Evolutionary conservation across 2,113 vertebrate genomes (phyloP), one percentile per base, ranked within the genome.

Genomic region (Psilopsiagon aurifrons): DNA sequence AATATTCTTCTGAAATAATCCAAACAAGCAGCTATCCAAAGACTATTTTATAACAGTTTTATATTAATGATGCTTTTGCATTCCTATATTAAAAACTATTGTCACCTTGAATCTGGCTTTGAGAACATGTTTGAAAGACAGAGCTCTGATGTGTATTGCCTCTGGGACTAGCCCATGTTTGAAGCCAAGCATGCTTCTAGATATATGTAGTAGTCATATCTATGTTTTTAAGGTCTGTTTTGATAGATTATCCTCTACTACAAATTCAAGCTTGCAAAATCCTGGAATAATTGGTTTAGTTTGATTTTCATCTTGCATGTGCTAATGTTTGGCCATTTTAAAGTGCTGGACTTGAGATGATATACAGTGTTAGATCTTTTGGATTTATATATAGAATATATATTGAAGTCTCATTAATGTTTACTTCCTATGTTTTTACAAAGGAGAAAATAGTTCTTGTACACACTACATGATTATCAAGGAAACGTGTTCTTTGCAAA

Each of bases 91-190:
- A 71, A 24, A 35, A 80, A 35, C 19, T 60, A 2, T 23, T 69
- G 20, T 69, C 44, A 75, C 67, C 3, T 57, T 55, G 15, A 25
- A 47, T 78, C 25, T 91, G 64, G 12, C 29, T 57, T 41, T 88
- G n/a, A 63, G 19, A 47, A n/a, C 17, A 52, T 1, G 0, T 15
- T 29, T 24, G 44, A 70, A 77, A 67, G 10, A 17, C 0, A 1
- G 52, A 82, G 29, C 41, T 88, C 44, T 75, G 29, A 46, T 76
- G 22, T 5, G 6, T 44, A 23, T 41, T 44, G 5, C 15, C 7
- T 62, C 29, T 66, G 49, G 14, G 23, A 81, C 28, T 49, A 18
- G 28, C 16, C 28, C 29, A 1, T 69, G 7, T n/a, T 44, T 78
- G 49, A 83, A 66, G 24, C 6, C 16, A 84, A 41, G 7, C 7